These are phyloP conservation scores for Lymantria monacha DNA, from an alignment of 2,888 invertebrate species.

Conservation along the genomic window DNA sequence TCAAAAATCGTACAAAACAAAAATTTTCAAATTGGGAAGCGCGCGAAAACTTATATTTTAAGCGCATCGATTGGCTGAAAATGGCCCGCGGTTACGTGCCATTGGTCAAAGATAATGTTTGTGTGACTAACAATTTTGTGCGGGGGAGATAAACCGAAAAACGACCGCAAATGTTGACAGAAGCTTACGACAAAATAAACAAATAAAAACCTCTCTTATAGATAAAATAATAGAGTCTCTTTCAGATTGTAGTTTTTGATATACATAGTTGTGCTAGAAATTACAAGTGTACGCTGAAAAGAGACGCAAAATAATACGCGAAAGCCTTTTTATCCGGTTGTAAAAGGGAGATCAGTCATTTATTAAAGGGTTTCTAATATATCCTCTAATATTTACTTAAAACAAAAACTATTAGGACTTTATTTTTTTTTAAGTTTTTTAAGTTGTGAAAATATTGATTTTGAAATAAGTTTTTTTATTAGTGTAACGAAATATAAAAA, in stretches of 20 bases:
- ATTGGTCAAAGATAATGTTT: conserved; percentile 81
- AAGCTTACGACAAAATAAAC: conserved; percentile 33
- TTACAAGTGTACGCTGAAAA: conserved; percentile 49
- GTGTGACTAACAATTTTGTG: conserved; percentile 70
- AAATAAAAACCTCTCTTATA: conserved; percentile 39
- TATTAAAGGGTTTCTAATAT: conserved; percentile 36
- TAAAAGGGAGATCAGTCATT: conserved; percentile 40
- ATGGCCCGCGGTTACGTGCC: conserved; percentile 61
- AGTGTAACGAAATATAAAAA: too few species aligned
- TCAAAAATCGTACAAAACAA: conserved; percentile 44
- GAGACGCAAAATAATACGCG: conserved; percentile 47
- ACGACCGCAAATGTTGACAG: conserved; percentile 75
- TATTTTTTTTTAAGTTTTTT: too few species aligned
- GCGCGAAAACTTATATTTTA: conserved; percentile 54
- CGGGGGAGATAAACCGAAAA: conserved; percentile 75
- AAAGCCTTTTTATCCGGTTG: conserved; percentile 42
- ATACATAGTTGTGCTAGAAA: conserved; percentile 35
- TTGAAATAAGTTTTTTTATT: too few species aligned
- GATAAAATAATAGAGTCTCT: not conserved
- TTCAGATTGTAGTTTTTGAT: conserved; percentile 25
- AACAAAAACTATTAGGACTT: not conserved
- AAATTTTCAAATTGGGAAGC: conserved; percentile 52
- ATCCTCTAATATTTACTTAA: conserved; percentile 16
- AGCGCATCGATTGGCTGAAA: conserved; percentile 70
- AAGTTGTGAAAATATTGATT: too few species aligned